A percentile compares a stretch with the other conserved stretches of the same genome.
phyloP scores from a whole-genome alignment of 2,797 vertebrate genomes.

The Todus mexicanus region DNA sequence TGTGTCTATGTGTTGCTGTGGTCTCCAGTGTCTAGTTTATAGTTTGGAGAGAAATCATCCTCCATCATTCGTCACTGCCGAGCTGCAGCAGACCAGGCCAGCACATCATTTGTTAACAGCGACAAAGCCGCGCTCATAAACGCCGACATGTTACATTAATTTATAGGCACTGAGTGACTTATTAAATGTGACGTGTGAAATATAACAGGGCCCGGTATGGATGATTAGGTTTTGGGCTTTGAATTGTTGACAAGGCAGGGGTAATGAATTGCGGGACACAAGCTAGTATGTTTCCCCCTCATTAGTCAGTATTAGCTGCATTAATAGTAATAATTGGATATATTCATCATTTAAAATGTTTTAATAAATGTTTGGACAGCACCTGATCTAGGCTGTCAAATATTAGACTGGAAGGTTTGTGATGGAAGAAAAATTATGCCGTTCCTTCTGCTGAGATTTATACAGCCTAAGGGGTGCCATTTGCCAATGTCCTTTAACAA shows the following conservation, averaged over 20 bases:
- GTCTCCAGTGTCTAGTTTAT: slow-evolving; percentile 63
- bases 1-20: background rate
- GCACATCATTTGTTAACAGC: slow-evolving; percentile 83
- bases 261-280: slow-evolving; percentile 84
- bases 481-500: slow-evolving; percentile 55
- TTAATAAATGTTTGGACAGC: slow-evolving; percentile 88
- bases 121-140: slow-evolving; percentile 82
- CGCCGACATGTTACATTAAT: slow-evolving; percentile 85
- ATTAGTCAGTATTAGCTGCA: slow-evolving; percentile 87
- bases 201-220: slow-evolving; percentile 81
- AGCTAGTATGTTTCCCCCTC: slow-evolving; percentile 79
- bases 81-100: slow-evolving; percentile 74
- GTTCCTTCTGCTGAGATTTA: slow-evolving; percentile 75
- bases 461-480: slow-evolving; percentile 62
- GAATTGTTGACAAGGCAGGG: slow-evolving; percentile 87
- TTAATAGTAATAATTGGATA: slow-evolving; percentile 89
- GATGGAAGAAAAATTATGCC: slow-evolving; percentile 75
- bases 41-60: slow-evolving; percentile 77
- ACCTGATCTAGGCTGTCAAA: slow-evolving; percentile 81
- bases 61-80: slow-evolving; percentile 75
- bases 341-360: slow-evolving; percentile 88
- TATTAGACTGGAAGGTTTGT: slow-evolving; percentile 74
- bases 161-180: slow-evolving; percentile 87
- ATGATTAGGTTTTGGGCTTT: slow-evolving; percentile 85
- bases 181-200: slow-evolving; percentile 87